phyloP scores from a whole-genome alignment of 2,888 invertebrate genomes.

The Mythimna pallens region DNA sequence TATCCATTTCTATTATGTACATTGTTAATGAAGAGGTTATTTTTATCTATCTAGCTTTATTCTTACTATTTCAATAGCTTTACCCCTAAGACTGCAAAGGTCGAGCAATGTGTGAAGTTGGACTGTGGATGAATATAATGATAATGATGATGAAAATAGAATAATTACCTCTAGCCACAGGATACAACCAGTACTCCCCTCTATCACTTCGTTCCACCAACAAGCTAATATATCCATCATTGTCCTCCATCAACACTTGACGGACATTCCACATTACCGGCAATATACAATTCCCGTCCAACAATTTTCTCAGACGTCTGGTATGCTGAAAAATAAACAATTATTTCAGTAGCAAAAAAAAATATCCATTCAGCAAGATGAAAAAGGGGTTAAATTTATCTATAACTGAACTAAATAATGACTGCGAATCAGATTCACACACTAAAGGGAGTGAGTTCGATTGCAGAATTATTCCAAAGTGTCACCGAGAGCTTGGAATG shows the following conservation, averaged over 20 bases:
- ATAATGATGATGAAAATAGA: background rate
- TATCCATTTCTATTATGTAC: too few species aligned
- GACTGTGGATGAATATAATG: too few species aligned
- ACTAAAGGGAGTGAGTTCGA: too few species aligned
- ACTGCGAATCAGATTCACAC: too few species aligned
- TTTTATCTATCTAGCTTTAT: too few species aligned
- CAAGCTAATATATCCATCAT: constrained; percentile 60
- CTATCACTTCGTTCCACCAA: constrained; percentile 75
- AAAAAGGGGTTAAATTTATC: background rate
- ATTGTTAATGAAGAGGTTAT: too few species aligned
- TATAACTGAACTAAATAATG: too few species aligned
- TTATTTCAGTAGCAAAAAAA: background rate
- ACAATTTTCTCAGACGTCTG: constrained; percentile 63
- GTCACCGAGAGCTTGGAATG: too few species aligned
- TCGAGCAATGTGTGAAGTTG: too few species aligned
- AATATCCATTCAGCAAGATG: background rate
- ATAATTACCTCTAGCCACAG: constrained; percentile 62
- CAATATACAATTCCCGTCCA: constrained; percentile 67
- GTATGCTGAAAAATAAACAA: constrained; percentile 66
- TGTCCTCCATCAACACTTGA: constrained; percentile 71
- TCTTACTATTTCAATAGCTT: too few species aligned
- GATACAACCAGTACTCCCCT: constrained; percentile 75
- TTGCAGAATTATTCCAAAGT: too few species aligned
- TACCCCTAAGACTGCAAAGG: too few species aligned
- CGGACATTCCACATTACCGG: constrained; percentile 76